Evolutionary conservation across 2,113 vertebrate genomes (phyloP).

Genomic region (Bolborhynchus lineola): DNA sequence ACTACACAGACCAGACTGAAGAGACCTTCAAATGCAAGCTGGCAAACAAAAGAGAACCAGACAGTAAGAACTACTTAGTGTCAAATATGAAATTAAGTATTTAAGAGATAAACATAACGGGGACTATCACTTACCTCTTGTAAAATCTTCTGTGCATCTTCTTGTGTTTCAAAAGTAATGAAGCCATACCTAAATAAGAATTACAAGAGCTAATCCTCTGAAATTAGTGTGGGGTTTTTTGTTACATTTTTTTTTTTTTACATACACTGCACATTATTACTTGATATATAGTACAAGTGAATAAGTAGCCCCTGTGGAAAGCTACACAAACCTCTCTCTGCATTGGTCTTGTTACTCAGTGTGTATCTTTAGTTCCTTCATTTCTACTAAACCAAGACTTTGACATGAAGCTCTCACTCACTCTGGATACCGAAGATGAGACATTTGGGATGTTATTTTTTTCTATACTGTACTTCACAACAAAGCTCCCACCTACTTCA

Average conservation of each 20-base stretch:
- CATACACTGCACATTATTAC: background rate
- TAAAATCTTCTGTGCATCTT: constrained; percentile 87
- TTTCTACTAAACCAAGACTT: background rate
- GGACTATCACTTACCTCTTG: constrained; percentile 75
- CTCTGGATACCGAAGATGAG: background rate
- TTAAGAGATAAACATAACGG: background rate
- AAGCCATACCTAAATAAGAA: constrained; percentile 86
- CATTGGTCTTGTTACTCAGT: background rate
- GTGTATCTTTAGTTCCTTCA: background rate
- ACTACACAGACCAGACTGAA: background rate
- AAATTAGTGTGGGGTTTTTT: background rate
- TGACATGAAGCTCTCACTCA: background rate
- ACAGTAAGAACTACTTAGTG: background rate
- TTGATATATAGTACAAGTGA: background rate
- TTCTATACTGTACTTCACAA: background rate
- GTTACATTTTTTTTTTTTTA: background rate
- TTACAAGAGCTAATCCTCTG: background rate
- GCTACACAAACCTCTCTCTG: background rate
- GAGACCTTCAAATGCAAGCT: background rate
- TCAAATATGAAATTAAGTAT: background rate
- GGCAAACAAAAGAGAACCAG: background rate
- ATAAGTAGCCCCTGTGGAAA: background rate
- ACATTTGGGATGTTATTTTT: background rate
- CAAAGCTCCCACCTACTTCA: background rate
- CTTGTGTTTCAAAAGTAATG: constrained; percentile 85